phyloP scores from a whole-genome alignment of 2,797 vertebrate genomes.

The Luscinia megarhynchos region DNA sequence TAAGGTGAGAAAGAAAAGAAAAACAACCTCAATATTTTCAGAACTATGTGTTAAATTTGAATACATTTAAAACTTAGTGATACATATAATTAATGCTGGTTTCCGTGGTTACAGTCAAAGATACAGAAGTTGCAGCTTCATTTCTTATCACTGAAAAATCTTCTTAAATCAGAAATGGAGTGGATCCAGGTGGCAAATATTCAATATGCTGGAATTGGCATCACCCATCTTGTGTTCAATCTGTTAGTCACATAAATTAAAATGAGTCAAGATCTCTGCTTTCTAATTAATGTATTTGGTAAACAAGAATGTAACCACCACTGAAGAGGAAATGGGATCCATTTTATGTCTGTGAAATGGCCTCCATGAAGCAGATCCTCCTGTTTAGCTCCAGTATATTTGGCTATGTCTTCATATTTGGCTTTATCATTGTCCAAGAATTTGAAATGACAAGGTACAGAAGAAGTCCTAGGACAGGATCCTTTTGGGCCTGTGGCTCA shows the following conservation, averaged over 20 bases:
- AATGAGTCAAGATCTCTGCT: background rate
- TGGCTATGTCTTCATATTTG: background rate
- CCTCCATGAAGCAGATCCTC: background rate
- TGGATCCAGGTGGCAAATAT: conserved; percentile 52
- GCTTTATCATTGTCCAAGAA: background rate
- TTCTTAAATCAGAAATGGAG: conserved; percentile 54
- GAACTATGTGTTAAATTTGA: conserved; percentile 55
- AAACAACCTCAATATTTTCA: conserved; percentile 54
- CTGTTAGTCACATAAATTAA: conserved; percentile 24
- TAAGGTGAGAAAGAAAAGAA: conserved; percentile 56
- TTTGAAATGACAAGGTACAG: background rate
- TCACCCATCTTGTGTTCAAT: conserved; percentile 39
- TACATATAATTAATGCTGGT: conserved; percentile 62
- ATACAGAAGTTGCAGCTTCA: conserved; percentile 26
- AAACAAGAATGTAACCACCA: background rate
- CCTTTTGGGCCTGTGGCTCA: background rate
- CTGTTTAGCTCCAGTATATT: background rate
- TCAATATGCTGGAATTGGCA: background rate
- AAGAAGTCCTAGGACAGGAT: background rate
- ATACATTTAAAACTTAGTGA: conserved; percentile 61
- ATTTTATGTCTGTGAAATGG: background rate
- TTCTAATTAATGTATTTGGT: background rate
- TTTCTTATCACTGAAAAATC: conserved; percentile 34
- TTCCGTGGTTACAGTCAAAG: conserved; percentile 50
- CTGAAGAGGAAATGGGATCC: background rate